A percentile compares a stretch with the other conserved stretches of the same genome.
phyloP scores from a whole-genome alignment of 2,888 invertebrate genomes.

The Notodonta ziczac region DNA sequence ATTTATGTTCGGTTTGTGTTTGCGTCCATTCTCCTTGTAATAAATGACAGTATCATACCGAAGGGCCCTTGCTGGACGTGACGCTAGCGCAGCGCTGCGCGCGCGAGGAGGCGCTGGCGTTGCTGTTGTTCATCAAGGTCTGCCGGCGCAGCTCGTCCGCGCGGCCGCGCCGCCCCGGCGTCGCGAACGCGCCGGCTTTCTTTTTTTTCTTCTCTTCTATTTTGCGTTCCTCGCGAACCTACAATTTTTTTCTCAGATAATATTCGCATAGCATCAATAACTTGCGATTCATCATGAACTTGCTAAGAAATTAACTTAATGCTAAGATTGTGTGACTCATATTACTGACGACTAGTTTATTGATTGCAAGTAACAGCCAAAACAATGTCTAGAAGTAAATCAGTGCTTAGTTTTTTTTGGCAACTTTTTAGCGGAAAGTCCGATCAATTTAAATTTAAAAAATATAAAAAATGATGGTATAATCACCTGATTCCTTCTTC shows the following conservation, averaged over 20 bases:
- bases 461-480: background rate
- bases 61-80: slow-evolving; percentile 60
- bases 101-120: slow-evolving; percentile 74
- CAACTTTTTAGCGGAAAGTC: too few species aligned
- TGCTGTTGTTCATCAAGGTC: slow-evolving; percentile 74
- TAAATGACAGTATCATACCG: slow-evolving; percentile 40
- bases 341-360: too few species aligned
- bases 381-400: too few species aligned
- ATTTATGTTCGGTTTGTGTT: too few species aligned
- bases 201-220: slow-evolving; percentile 75
- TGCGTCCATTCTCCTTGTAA: too few species aligned
- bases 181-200: slow-evolving; percentile 68
- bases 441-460: too few species aligned
- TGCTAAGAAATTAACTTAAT: too few species aligned
- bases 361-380: too few species aligned
- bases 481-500: slow-evolving; percentile 76
- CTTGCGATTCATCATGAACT: too few species aligned
- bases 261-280: too few species aligned
- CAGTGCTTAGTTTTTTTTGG: too few species aligned
- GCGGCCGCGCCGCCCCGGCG: slow-evolving; percentile 65
- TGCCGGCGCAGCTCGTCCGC: slow-evolving; percentile 66
- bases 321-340: too few species aligned
- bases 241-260: background rate
- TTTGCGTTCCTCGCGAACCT: slow-evolving; percentile 80
- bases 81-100: slow-evolving; percentile 69